phyloP scores from a whole-genome alignment of 1,140 invertebrate genomes.

The Drosophila ironensis region DNA sequence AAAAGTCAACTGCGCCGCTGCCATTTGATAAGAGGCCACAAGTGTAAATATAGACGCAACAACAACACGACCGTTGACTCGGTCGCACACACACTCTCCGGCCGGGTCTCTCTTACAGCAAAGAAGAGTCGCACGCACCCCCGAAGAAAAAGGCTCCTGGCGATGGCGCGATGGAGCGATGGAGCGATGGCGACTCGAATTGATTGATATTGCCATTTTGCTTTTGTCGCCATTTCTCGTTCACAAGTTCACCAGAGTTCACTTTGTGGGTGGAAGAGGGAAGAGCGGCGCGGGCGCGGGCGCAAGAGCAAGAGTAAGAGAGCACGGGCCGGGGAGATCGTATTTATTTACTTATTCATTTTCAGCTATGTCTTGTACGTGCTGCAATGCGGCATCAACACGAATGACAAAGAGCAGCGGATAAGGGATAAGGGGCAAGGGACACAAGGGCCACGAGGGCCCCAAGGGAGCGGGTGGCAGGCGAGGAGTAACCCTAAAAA shows the following conservation, averaged over 20 bases:
- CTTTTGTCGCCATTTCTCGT: slow-evolving; percentile 66
- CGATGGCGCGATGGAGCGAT: no score
- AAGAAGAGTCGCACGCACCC: no score
- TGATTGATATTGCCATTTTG: slow-evolving; percentile 69
- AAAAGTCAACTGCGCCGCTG: slow-evolving; percentile 80
- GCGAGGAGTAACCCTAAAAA: slow-evolving; percentile 24
- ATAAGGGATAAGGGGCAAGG: not conserved
- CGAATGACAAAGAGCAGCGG: not conserved
- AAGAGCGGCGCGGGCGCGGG: slow-evolving; percentile 14
- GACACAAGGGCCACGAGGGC: no score
- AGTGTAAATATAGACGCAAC: slow-evolving; percentile 77
- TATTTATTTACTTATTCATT: slow-evolving; percentile 1
- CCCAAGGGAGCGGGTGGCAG: no score
- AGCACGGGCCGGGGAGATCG: not conserved
- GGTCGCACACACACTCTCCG: not conserved
- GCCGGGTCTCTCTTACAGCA: not conserved
- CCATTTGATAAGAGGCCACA: slow-evolving; percentile 80
- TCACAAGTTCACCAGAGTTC: slow-evolving; percentile 66
- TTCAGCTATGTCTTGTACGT: slow-evolving; percentile 46
- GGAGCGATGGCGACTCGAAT: slow-evolving; percentile 50
- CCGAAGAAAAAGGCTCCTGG: slow-evolving; percentile 19
- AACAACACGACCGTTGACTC: slow-evolving; percentile 66
- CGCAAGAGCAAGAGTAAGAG: not conserved
- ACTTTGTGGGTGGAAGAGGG: slow-evolving; percentile 8
- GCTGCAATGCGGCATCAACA: slow-evolving; percentile 47